Evolutionary conservation across 2,113 vertebrate species (phyloP), one percentile per base, ranked within the genome.

Genomic region (Labeo rohita): DNA sequence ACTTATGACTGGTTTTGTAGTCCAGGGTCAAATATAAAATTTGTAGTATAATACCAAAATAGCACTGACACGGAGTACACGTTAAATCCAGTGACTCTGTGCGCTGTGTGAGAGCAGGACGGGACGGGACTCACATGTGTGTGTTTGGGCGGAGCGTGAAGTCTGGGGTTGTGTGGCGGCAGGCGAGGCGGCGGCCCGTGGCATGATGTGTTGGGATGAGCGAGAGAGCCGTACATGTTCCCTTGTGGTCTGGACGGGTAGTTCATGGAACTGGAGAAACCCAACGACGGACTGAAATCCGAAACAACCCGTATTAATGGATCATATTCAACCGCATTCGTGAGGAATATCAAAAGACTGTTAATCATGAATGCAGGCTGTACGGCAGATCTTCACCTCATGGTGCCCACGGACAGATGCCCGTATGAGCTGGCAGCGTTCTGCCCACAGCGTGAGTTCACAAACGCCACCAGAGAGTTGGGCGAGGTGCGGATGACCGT

Each of bases 401-500:
- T 97, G 88, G 96, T 94, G 90, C 97, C 94, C 87, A 99, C 96
- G 90, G 98, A 99, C 76, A 99, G 96, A 78, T 99, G 98, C 1
- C 98, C 98, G 0, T 99, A 99, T 79, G 98, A 99, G 70, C 98
- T 96, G 39, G 95, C 91, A 0, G 95, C 92, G 0, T 92, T 94
- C 1, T 97, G 96, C 85, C 97, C 92, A 0, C 98, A 99, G 90
- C 96, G 97, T 2, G 98, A 95, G 94, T 98, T 99, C 91, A 99
- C 97, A 88, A 98, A 99, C 2, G 98, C 98, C 52, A 99, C 97
- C 0, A 99, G 94, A 47, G 98, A 99, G 94, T 97, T 99, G 82
- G 98, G 98, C 0, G 98, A 99, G 16, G 98, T 99, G 54, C 98
- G 95, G 91, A 99, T 99, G 45, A 99, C 97, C 0, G 97, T 99